Evolutionary conservation across 2,888 invertebrate species (phyloP), one percentile per base, ranked within the genome.

Genomic region (Autographa pulchrina): DNA sequence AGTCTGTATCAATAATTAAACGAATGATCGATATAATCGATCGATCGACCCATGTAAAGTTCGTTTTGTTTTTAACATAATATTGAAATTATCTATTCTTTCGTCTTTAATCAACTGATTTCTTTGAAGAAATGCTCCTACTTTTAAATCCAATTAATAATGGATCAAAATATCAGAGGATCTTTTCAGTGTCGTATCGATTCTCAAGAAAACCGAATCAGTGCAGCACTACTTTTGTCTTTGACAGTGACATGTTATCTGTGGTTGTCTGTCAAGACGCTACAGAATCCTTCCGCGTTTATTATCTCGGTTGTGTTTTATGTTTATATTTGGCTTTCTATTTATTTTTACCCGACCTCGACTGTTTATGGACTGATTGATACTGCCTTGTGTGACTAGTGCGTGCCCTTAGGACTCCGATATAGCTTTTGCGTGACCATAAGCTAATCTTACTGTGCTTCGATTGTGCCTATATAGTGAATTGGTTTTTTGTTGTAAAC

Each of bases 291-390:
- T 61, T 38, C 35, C 38, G 60, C 38, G 60, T 61, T 61, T 61
- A 9, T 20, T 14, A 16, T 43, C 25, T 62, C 43, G 62, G 41
- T 62, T 62, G 62, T 62, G 38, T 62, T 62, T 62, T 62, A 14
- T 43, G 41, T 43, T 43, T 62, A 18, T 41, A n/a, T n/a, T n/a
- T 14, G 31, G 61, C 38, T 61, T 61, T 61, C 61, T 43, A 43
- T 62, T 62, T 62, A 62, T 41, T 62, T 61, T 43, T 62, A 62
- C 62, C 62, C 20, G 41, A 61, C 41, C 61, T 61, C 41, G 41
- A 61, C 60, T 60, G 60, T 35, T 60, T 60, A 60, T 60, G 32
- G 60, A 60, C 14, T 61, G 59, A 59, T 59, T 59, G 59, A 59
- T 59, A 59, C 59, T 59, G 59, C 58, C 32, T 31, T 58, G 58